phyloP scores from a whole-genome alignment of 2,113 vertebrate genomes.

The Larimichthys crocea region DNA sequence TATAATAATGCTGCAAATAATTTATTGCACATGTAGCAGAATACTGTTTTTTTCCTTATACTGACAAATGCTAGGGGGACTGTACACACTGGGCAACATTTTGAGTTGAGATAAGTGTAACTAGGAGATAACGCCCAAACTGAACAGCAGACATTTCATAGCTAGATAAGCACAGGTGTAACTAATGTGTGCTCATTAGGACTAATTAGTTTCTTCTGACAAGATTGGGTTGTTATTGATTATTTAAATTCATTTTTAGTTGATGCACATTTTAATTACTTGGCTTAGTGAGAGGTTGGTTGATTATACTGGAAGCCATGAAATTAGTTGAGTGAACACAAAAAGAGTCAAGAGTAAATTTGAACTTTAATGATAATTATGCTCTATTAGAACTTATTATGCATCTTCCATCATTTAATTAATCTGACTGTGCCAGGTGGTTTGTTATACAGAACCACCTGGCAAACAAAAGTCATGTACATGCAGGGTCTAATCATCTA shows the following conservation, averaged over 20 bases:
- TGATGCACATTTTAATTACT: neutral
- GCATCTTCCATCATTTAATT: too few relatives aligned
- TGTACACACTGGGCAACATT: neutral
- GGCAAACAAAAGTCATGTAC: too few relatives aligned
- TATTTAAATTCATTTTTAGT: neutral
- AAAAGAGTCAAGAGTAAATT: neutral
- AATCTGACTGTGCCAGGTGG: too few relatives aligned
- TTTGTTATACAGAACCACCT: too few relatives aligned
- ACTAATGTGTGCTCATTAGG: neutral
- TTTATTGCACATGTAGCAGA: neutral
- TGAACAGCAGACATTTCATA: neutral
- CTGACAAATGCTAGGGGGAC: neutral
- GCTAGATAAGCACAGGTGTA: neutral
- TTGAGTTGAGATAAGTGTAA: neutral
- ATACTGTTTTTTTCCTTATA: neutral
- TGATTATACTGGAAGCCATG: neutral
- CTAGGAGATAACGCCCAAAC: neutral
- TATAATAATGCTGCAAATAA: too few relatives aligned
- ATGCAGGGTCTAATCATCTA: too few relatives aligned
- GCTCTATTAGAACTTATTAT: neutral
- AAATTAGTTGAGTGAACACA: neutral
- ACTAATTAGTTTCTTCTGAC: neutral
- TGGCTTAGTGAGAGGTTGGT: neutral
- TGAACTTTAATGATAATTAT: too few relatives aligned
- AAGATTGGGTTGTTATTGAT: neutral